phyloP scores from a whole-genome alignment of 2,113 vertebrate species.

The Boleophthalmus pectinirostris region DNA sequence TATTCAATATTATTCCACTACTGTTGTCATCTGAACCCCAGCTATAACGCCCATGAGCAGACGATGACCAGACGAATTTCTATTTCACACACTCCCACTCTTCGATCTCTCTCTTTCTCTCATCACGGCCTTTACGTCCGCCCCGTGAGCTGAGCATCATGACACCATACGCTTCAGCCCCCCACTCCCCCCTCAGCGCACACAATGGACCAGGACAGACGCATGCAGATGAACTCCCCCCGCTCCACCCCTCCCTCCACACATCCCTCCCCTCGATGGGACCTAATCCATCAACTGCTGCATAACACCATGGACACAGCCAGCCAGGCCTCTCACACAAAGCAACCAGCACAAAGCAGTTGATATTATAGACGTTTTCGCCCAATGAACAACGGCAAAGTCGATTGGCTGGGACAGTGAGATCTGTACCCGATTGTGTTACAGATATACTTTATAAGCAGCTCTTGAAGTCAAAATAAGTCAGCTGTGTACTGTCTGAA shows the following conservation, averaged over 20 bases:
- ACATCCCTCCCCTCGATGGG: conserved; percentile 38
- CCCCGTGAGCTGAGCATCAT: conserved; percentile 27
- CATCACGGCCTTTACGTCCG: neutral
- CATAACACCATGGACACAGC: conserved; percentile 10
- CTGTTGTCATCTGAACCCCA: no score
- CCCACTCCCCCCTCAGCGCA: conserved; percentile 12
- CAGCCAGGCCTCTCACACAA: conserved; percentile 25
- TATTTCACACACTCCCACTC: conserved; percentile 4
- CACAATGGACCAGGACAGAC: conserved; percentile 37
- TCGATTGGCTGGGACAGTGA: neutral
- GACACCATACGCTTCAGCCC: conserved; percentile 35
- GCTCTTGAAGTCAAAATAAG: no score
- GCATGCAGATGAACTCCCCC: conserved; percentile 29
- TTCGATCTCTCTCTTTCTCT: conserved; percentile 12
- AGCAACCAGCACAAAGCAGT: conserved; percentile 19
- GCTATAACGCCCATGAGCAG: conserved; percentile 3
- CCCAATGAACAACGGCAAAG: neutral
- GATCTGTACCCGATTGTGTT: neutral
- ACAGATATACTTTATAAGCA: no score
- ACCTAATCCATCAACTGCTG: conserved; percentile 56
- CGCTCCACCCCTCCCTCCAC: neutral
- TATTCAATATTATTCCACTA: no score
- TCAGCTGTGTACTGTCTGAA: no score
- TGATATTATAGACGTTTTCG: neutral
- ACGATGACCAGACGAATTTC: conserved; percentile 10